These are phyloP conservation scores for Neria commutata DNA, from an alignment of 2,888 invertebrate species.

Conservation along the genomic window DNA sequence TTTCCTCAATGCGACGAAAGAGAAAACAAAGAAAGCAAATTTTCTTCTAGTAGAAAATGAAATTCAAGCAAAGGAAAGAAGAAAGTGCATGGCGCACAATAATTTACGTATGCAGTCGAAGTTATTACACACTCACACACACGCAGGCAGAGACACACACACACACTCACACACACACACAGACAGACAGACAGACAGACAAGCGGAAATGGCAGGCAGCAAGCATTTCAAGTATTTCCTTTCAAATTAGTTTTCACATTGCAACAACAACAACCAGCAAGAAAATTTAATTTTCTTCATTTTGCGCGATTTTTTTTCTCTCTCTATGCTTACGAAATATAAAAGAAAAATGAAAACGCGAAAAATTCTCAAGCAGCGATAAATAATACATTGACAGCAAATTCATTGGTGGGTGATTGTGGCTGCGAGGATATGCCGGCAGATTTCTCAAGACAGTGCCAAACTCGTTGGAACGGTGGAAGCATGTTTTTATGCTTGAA, in stretches of 20 bases:
- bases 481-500: conserved; percentile 1
- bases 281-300: not conserved
- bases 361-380: conserved; percentile 1
- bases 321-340: not conserved
- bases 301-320: not conserved
- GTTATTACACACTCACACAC: no score
- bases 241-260: not conserved
- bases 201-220: not conserved
- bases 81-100: no score
- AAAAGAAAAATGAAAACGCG: not conserved
- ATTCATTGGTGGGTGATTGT: no score
- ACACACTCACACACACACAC: not conserved
- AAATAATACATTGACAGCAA: conserved; percentile 9
- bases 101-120: no score
- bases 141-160: not conserved
- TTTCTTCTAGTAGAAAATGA: no score
- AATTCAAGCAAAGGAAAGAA: no score
- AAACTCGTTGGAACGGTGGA: not conserved
- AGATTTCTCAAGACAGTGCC: no score
- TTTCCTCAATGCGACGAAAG: not conserved
- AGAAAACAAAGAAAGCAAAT: not conserved
- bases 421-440: not conserved
- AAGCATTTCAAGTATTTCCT: not conserved
- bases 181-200: not conserved
- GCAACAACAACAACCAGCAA: not conserved